These are phyloP conservation scores for Drosophila novamexicana DNA, from an alignment of 1,140 invertebrate species.

Conservation along the genomic window DNA sequence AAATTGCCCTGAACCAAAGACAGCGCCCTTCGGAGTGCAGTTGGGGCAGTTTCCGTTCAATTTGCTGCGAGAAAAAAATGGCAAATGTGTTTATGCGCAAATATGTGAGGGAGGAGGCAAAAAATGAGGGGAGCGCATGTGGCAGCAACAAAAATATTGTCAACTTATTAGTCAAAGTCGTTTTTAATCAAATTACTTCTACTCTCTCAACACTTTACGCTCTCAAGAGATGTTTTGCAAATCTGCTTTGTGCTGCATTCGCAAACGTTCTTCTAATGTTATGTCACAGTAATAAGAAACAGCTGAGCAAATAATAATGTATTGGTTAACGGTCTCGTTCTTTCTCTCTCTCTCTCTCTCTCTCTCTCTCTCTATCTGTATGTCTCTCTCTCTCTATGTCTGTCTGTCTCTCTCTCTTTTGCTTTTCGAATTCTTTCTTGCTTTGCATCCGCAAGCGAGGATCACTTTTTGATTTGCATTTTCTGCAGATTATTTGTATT, in stretches of 20 bases:
- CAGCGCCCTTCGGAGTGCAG: slow-evolving; percentile 39
- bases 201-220: neutral
- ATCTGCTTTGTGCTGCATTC: neutral
- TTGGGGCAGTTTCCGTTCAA: slow-evolving; percentile 54
- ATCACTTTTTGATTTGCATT: no score
- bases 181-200: no score
- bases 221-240: neutral
- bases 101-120: slow-evolving; percentile 49
- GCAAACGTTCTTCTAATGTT: neutral
- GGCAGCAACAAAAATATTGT: neutral
- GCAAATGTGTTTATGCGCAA: slow-evolving; percentile 77
- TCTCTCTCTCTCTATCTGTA: no score
- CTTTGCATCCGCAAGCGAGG: no score
- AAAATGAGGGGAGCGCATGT: neutral
- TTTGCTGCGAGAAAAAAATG: slow-evolving; percentile 71
- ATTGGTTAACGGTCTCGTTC: no score
- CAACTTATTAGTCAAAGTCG: neutral
- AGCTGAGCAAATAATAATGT: no score
- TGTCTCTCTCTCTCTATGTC: no score
- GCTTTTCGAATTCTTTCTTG: no score
- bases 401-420: no score
- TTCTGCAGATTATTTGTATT: no score
- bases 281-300: no score
- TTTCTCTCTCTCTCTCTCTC: no score
- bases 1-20: slow-evolving; percentile 69